phyloP scores from a whole-genome alignment of 2,888 invertebrate genomes.

The Eupithecia pulchellata region DNA sequence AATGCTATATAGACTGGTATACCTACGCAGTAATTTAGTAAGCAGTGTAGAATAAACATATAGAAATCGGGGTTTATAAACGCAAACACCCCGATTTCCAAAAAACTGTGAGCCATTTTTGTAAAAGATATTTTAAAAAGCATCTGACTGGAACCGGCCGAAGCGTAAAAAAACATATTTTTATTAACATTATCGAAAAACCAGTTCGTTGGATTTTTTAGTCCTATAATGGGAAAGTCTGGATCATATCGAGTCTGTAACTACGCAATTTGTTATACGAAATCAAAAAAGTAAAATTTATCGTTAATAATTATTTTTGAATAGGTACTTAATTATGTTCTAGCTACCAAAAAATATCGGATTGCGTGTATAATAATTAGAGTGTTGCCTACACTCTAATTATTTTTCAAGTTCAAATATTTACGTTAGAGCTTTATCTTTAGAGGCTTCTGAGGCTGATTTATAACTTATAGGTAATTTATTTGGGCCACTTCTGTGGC shows the following conservation, averaged over 20 bases:
- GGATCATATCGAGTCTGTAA: neutral
- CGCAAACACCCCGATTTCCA: neutral
- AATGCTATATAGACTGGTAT: too few relatives aligned
- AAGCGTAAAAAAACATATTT: neutral
- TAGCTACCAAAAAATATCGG: neutral
- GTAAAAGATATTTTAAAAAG: conserved; percentile 1
- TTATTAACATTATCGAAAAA: conserved; percentile 17
- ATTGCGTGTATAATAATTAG: neutral
- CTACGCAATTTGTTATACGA: neutral
- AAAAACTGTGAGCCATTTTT: neutral
- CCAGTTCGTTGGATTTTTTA: conserved; percentile 39
- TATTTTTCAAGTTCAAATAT: neutral
- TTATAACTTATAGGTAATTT: too few relatives aligned
- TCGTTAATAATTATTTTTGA: neutral
- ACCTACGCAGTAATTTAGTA: too few relatives aligned
- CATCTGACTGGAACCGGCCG: neutral
- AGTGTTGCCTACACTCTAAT: neutral
- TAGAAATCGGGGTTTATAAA: too few relatives aligned
- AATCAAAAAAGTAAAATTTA: neutral
- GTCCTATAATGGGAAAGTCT: conserved; percentile 29
- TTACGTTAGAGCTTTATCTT: neutral
- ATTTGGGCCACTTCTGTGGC: too few relatives aligned
- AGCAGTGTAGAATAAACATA: too few relatives aligned
- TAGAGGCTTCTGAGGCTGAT: neutral
- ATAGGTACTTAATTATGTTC: neutral